Evolutionary conservation across 2,888 invertebrate genomes (phyloP).

Genomic region (Pandemis heparana): DNA sequence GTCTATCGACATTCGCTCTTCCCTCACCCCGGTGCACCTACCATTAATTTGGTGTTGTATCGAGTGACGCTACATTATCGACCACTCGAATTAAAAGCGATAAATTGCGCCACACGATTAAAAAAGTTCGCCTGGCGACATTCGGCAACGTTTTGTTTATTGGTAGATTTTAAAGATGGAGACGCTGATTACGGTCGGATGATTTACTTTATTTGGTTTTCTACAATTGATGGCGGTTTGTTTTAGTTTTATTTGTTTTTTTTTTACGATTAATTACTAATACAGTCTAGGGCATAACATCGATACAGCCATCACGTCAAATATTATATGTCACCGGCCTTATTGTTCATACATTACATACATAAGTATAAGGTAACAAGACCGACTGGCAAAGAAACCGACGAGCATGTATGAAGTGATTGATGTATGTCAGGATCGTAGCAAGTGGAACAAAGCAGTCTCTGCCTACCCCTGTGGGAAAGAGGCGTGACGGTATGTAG

Average conservation of each 20-base stretch:
- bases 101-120: slow-evolving; percentile 41
- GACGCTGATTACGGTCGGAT: background rate
- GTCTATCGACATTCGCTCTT: slow-evolving; percentile 1
- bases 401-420: too few relatives aligned
- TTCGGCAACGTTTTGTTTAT: slow-evolving; percentile 37
- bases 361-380: too few relatives aligned
- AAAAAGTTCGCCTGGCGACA: slow-evolving; percentile 39
- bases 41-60: slow-evolving; percentile 43
- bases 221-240: background rate
- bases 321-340: too few relatives aligned
- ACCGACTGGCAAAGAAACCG: too few relatives aligned
- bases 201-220: slow-evolving; percentile 10
- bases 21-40: slow-evolving; percentile 31
- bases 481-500: too few relatives aligned
- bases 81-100: slow-evolving; percentile 42
- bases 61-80: slow-evolving; percentile 42
- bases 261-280: too few relatives aligned
- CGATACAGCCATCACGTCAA: too few relatives aligned
- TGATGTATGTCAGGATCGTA: too few relatives aligned
- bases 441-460: too few relatives aligned
- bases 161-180: slow-evolving; percentile 19
- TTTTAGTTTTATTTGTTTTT: background rate
- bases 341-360: too few relatives aligned
- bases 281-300: too few relatives aligned
- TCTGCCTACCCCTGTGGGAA: too few relatives aligned